phyloP scores from a whole-genome alignment of 2,888 invertebrate genomes.

The Calliphora vomitoria region DNA sequence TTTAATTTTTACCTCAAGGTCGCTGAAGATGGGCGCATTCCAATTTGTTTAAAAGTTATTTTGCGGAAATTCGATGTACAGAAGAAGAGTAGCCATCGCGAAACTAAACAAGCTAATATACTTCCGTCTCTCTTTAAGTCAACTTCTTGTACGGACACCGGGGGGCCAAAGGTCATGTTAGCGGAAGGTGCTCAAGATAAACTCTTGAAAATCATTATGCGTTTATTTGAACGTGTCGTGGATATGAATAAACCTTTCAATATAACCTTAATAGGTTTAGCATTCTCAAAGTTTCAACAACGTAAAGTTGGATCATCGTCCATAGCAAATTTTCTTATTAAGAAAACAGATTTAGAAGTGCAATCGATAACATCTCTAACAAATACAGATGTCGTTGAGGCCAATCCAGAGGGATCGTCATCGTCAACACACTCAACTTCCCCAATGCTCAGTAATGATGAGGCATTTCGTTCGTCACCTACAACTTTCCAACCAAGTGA shows the following conservation, averaged over 20 bases:
- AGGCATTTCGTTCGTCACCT: slow-evolving; percentile 82
- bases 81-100: slow-evolving; percentile 89
- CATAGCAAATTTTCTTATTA: slow-evolving; percentile 90
- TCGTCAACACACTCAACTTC: slow-evolving; percentile 62
- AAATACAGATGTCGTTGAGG: slow-evolving; percentile 79
- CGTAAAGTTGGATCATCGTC: slow-evolving; percentile 89
- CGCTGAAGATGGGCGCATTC: slow-evolving; percentile 91
- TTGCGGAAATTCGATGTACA: slow-evolving; percentile 89
- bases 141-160: slow-evolving; percentile 77
- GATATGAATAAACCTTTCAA: slow-evolving; percentile 91
- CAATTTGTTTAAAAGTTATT: slow-evolving; percentile 90
- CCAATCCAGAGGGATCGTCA: slow-evolving; percentile 75
- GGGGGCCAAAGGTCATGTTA: slow-evolving; percentile 84
- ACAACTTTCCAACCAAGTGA: slow-evolving; percentile 83
- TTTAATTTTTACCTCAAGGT: slow-evolving; percentile 75
- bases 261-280: slow-evolving; percentile 91
- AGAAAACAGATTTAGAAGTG: slow-evolving; percentile 89
- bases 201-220: slow-evolving; percentile 89
- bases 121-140: slow-evolving; percentile 87
- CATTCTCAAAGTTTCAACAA: slow-evolving; percentile 92
- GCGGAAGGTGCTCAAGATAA: slow-evolving; percentile 87
- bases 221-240: slow-evolving; percentile 90
- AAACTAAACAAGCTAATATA: slow-evolving; percentile 91
- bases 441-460: slow-evolving; percentile 72
- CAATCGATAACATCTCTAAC: slow-evolving; percentile 90